Base-by-base conservation (phyloP, 2,888 invertebrate genomes). In the Trachelus troglodyta region DNA sequence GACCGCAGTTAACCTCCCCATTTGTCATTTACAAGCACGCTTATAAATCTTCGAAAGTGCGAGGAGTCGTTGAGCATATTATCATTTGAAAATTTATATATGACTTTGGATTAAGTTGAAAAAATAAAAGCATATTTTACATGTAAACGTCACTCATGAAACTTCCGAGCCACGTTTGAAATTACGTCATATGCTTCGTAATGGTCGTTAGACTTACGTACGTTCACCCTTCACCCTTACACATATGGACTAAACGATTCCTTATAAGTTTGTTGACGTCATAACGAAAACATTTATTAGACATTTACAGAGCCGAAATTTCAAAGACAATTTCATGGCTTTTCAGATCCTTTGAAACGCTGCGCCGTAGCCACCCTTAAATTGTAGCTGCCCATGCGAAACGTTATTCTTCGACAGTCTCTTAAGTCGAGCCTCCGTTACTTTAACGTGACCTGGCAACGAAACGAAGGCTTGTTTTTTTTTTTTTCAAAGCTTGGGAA, bases 371-470 rank as follows among this genome's bases (percentile, higher is more conserved):
- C 40, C 40, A 15, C 56, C 56, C 56, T 23, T 56, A 23, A 56
- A 56, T 56, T 23, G 2, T 9, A 6, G 56, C 23, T 56, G 56
- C 23, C 23, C 56, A 1, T 56, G 9, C 2, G 56, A 56, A 56
- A 56, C 6, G 9, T 23, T 23, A 56, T 56, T 33, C 35, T 76
- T 80, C 40, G 71, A 40, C 34, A 35, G 30, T 79, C 69, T 81
- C 56, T 68, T 75, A 79, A 80, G 78, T 83, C 81, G 79, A 77
- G 78, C 82, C 80, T 80, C 79, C 82, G 82, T 85, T 83, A 82
- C 80, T 80, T 77, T 83, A 83, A 88, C 87, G 88, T 88, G 88
- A 87, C 85, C 82, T 83, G 86, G 85, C 83, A 84, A 81, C 83
- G 77, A 85, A 86, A 84, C 82, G 77, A 30, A 71, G 71, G 71